phyloP scores from a whole-genome alignment of 2,113 vertebrate genomes.

The Percopsis transmontana region DNA sequence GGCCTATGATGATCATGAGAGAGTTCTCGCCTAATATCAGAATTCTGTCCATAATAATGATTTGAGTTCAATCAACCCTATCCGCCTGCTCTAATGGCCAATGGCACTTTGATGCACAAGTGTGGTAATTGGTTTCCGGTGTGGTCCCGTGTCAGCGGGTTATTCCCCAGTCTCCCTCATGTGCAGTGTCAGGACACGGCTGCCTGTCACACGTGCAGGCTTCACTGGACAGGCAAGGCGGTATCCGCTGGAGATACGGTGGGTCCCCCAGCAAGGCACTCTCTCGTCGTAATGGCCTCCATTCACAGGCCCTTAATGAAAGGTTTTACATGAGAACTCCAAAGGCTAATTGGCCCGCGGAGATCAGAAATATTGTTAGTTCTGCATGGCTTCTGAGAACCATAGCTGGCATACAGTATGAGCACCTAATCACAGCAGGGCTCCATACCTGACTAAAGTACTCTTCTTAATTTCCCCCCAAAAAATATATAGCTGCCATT shows the following conservation, averaged over 20 bases:
- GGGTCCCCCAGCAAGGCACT: constrained; percentile 58
- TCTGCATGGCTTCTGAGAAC: constrained; percentile 74
- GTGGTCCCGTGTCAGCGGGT: constrained; percentile 53
- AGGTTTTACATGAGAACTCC: constrained; percentile 78
- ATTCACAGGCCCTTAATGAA: constrained; percentile 75
- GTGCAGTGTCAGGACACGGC: constrained; percentile 63
- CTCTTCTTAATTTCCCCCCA: constrained; percentile 56
- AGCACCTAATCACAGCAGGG: constrained; percentile 74
- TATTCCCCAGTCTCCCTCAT: constrained; percentile 46
- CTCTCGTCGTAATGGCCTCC: constrained; percentile 71
- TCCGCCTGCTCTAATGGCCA: constrained; percentile 48
- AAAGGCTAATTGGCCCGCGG: constrained; percentile 80
- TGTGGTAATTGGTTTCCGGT: constrained; percentile 67
- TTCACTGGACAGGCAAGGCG: constrained; percentile 70
- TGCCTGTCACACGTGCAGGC: constrained; percentile 70
- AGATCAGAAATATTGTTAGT: constrained; percentile 80
- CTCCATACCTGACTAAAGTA: constrained; percentile 77
- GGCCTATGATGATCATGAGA: not conserved
- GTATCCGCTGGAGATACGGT: constrained; percentile 66
- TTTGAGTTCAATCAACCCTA: constrained; percentile 58
- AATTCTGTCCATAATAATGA: constrained; percentile 53
- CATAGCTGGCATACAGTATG: constrained; percentile 70
- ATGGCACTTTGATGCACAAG: constrained; percentile 63
- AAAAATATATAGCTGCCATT: constrained; percentile 18
- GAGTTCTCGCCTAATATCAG: constrained; percentile 24